These are phyloP conservation scores for Dicrurus megarhynchus DNA, from an alignment of 2,113 vertebrate genomes.

Conservation along the genomic window DNA sequence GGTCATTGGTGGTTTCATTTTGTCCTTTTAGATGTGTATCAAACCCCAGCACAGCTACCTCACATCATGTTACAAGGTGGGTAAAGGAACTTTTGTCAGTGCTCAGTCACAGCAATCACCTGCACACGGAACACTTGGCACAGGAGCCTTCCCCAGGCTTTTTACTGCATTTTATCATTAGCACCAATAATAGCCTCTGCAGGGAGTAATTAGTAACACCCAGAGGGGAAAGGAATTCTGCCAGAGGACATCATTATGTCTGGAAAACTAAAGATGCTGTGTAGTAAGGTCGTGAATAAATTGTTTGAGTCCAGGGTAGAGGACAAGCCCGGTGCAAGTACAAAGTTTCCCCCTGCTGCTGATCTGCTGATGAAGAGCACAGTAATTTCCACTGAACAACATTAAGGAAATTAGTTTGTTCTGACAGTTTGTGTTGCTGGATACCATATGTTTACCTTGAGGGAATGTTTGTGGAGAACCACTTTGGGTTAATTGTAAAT, in stretches of 20 bases:
- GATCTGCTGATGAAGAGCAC: not conserved
- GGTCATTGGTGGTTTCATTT: not conserved
- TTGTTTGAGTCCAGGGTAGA: constrained; percentile 14
- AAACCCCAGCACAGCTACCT: not conserved
- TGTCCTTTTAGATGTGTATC: not conserved
- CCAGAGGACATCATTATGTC: constrained; percentile 63
- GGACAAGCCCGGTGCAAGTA: not conserved
- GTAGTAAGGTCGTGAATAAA: constrained; percentile 65
- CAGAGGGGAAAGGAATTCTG: constrained; percentile 71
- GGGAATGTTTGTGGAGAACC: constrained; percentile 36
- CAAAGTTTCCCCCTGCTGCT: constrained; percentile 17
- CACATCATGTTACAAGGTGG: not conserved
- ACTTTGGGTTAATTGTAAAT: constrained; percentile 58
- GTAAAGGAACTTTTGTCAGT: not conserved
- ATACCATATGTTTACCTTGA: constrained; percentile 63
- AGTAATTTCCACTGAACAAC: constrained; percentile 17
- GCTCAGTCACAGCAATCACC: not conserved
- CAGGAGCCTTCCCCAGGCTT: constrained; percentile 5
- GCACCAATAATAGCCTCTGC: constrained; percentile 68
- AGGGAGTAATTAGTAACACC: constrained; percentile 85
- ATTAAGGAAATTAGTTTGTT: constrained; percentile 34
- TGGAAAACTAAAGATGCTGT: constrained; percentile 49
- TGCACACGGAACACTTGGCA: not conserved
- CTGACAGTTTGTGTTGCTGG: constrained; percentile 37
- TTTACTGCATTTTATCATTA: constrained; percentile 52